phyloP scores from a whole-genome alignment of 2,797 vertebrate species.

The Gallinago solitaria region DNA sequence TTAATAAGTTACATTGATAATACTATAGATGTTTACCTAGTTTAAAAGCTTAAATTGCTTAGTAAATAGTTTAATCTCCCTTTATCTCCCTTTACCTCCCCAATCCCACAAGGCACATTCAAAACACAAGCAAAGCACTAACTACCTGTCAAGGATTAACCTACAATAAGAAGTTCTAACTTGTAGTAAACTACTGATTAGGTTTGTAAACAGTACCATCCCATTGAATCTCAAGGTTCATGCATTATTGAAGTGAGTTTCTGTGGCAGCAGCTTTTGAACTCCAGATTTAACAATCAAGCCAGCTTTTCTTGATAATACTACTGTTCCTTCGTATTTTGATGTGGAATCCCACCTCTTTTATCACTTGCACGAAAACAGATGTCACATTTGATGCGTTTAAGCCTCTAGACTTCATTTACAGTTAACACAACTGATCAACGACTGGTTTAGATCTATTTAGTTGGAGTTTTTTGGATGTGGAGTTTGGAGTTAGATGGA shows the following conservation, averaged over 20 bases:
- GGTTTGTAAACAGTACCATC: constrained; percentile 8
- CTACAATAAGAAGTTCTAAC: neutral
- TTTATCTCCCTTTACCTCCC: neutral
- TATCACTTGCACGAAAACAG: neutral
- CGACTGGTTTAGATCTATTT: neutral
- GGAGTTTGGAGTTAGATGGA: neutral
- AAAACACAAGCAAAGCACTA: constrained; percentile 14
- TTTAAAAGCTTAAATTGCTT: constrained; percentile 34
- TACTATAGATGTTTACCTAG: neutral
- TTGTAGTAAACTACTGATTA: neutral
- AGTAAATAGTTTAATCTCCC: neutral
- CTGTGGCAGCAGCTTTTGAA: neutral
- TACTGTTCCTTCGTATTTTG: neutral
- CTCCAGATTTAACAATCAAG: neutral
- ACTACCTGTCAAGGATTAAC: neutral
- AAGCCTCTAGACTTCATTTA: neutral
- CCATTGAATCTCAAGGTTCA: neutral
- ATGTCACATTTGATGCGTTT: neutral
- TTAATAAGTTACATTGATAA: constrained; percentile 2
- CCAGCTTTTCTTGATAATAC: neutral
- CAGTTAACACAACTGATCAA: neutral
- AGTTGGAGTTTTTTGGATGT: neutral
- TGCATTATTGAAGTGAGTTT: neutral
- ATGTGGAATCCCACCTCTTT: neutral
- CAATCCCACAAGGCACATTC: constrained; percentile 22